Evolutionary conservation across 2,113 vertebrate genomes (phyloP), one percentile per base, ranked within the genome.

Genomic region (Callochromis pleurospilus): DNA sequence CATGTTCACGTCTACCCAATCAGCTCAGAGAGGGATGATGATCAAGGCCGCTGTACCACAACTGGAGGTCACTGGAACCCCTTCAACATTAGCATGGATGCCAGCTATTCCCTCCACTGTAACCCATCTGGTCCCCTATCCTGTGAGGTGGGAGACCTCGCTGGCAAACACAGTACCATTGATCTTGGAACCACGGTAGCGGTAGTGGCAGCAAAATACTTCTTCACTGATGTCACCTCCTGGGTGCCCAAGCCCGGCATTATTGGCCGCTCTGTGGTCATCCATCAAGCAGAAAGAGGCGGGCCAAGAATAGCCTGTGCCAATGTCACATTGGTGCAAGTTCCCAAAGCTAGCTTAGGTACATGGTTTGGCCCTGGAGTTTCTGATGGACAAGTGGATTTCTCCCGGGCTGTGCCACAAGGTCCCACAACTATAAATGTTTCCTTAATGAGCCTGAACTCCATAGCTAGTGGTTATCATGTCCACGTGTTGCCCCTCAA

Each of bases 21-120:
- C 77, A 96, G 95, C 86, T 95, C 96, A 9, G 97, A 96, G 80
- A 91, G 85, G 5, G 96, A 97, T 55, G 84, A 87, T 40, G 96
- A 96, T 40, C 5, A 40, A 12, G 19, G 19, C 1, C 55, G 47
- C 55, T 97, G 97, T 77, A 49, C 31, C 75, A 94, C 95, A 38
- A 94, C 96, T 45, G 94, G 91, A 26, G 94, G 88, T 5, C 97
- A 97, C 86, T 97, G 96, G 95, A 97, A 97, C 88, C 96, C 97
- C 3, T 95, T 88, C 60, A 79, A 91, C 6, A 65, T 97, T 13
- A 81, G 90, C 86, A 93, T 2, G 3, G 87, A 92, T 17, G 82
- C 12, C 17, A 96, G 88, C 84, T 97, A 97, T 31, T 42, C 6
- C 4, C 36, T 70, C 2, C 77, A 95, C 68, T 97, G 97, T 81